Conservation (phyloP, 2,113 vertebrate species). For the Manacus vitellinus region DNA sequence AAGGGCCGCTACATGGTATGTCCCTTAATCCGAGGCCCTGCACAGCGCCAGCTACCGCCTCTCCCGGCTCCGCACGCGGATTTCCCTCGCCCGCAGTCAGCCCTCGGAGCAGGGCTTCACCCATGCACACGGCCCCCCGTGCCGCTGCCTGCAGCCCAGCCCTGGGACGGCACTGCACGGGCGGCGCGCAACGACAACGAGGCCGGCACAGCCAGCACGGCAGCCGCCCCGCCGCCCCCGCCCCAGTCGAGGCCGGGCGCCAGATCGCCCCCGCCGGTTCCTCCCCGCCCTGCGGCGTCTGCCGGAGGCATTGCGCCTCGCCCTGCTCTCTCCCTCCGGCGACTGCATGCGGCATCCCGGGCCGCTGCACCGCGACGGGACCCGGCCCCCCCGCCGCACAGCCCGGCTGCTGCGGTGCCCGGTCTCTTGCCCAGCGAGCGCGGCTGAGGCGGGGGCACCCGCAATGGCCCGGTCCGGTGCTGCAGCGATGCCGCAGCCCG, state of each 20-base stretch:
- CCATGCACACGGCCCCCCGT: rapidly evolving
- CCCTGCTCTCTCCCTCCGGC: neutral
- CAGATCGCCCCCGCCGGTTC: neutral
- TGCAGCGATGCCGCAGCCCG: slow-evolving; percentile 8
- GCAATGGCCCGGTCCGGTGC: neutral
- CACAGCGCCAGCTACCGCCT: neutral
- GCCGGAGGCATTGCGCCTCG: too few species aligned
- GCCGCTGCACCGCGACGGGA: neutral
- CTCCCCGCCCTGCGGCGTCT: neutral
- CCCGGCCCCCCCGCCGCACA: neutral
- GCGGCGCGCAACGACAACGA: neutral
- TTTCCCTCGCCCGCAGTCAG: neutral
- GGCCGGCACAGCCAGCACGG: neutral
- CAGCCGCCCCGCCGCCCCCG: neutral
- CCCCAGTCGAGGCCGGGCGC: neutral
- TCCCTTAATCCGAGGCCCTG: neutral
- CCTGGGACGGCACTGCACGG: neutral
- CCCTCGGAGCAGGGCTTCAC: rapidly evolving
- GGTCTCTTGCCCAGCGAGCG: neutral
- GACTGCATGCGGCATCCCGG: neutral
- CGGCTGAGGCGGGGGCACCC: neutral
- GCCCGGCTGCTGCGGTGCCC: neutral
- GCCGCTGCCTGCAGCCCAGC: neutral
- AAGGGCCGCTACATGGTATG: rapidly evolving
- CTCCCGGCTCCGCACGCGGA: neutral